Base-by-base conservation (phyloP, 2,797 vertebrate species). In the Gambelia wislizenii region DNA sequence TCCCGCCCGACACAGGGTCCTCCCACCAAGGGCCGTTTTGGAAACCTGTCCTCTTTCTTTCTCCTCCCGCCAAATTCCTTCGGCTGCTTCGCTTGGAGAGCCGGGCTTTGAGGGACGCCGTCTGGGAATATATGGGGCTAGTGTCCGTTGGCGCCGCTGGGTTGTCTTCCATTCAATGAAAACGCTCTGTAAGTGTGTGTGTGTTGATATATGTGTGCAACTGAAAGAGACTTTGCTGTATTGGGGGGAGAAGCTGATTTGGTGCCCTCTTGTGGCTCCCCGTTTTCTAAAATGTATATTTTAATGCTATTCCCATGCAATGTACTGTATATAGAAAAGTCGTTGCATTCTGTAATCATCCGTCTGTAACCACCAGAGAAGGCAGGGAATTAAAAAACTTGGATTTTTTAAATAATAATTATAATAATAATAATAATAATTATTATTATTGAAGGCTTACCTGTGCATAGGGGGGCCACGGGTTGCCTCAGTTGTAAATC, bases 241-340 rank as follows among this genome's bases (percentile, higher is more conserved):
- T 44, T 59, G 1, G 3, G 27, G 25, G 39, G 25, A 16, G 25
- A 64, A 84, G 25, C 72, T 33, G 83, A 69, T 64, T 59, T 42
- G 72, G 25, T 70, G 78, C 90, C 87, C 84, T n/a, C 90, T 91
- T 6, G 83, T 86, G 90, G 87, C n/a, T 27, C 6, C 8, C 56
- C 30, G 8, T 30, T 25, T 61, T 49, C 25, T 33, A 61, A 27
- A 80, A 85, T 36, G 1, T n/a, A 69, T 67, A 67, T 75, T 52
- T 80, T 20, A 36, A 12, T 49, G 27, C 42, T 56, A n/a, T 70
- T 13, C 14, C 39, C 27, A 13, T 20, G 27, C 25, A 54, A 20
- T 22, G 20, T 6, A 59, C 7, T 30, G 39, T 72, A 6, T 14
- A 27, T 64, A 27, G 64, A 12, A 30, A 8, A 10, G 27, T 30